phyloP scores from a whole-genome alignment of 2,113 vertebrate genomes.

The Cavia porcellus region DNA sequence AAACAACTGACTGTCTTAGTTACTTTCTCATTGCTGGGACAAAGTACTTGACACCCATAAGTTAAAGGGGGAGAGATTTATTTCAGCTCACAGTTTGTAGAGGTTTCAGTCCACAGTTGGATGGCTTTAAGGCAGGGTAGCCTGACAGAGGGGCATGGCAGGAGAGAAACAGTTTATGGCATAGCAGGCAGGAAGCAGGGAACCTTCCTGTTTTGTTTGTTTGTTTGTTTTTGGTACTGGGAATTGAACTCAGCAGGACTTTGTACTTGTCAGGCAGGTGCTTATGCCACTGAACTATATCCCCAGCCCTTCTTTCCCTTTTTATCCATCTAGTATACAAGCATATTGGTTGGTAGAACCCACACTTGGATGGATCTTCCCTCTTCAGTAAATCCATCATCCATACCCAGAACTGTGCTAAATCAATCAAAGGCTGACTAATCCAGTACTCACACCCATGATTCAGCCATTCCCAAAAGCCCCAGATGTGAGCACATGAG shows the following conservation, averaged over 20 bases:
- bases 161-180: not conserved
- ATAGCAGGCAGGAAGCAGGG: not conserved
- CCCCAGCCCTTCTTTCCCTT: not conserved
- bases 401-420: not conserved
- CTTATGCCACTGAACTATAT: too few relatives aligned
- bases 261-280: too few relatives aligned
- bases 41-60: not conserved
- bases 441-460: not conserved
- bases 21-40: not conserved
- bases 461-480: not conserved
- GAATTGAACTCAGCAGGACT: too few relatives aligned
- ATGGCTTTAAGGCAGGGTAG: not conserved
- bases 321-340: not conserved
- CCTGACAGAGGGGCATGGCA: not conserved
- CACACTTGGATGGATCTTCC: not conserved
- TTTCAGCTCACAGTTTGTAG: not conserved
- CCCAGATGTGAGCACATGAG: not conserved
- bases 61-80: not conserved
- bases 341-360: not conserved
- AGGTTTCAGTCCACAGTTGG: not conserved
- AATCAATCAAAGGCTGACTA: not conserved
- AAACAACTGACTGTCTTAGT: constrained; percentile 2
- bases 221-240: too few relatives aligned
- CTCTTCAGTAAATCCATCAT: not conserved
- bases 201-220: not conserved